Evolutionary conservation across 2,113 vertebrate genomes (phyloP), one percentile per base, ranked within the genome.

Genomic region (Laterallus jamaicensis): DNA sequence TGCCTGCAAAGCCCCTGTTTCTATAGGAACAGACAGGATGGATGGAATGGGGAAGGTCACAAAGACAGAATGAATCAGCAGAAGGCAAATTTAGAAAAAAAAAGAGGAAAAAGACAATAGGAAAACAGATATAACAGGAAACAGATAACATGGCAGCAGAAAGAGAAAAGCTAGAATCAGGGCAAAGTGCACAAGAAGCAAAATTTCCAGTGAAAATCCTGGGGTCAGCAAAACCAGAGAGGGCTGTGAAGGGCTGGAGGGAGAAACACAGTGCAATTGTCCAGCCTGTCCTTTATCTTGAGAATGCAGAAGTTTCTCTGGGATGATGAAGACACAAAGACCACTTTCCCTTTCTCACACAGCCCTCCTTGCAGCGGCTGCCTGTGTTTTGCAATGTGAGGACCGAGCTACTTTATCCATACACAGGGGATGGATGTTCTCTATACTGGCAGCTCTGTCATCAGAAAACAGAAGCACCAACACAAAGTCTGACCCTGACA

Each of bases 1-100:
- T 15, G 63, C 19, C 88, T 90, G 59, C 77, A 95, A 81, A 80
- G 37, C 66, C 22, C 28, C 64, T 70, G 94, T 94, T 97, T 93
- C 95, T 96, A 93, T 92, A 96, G 92, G 96, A 96, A 97, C 92
- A 93, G 90, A 90, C 74, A 94, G 80, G 69, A 78, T 37, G 71
- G 28, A 93, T 86, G 80, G 93, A 93, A 97, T 42, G 47, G 18
- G 91, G 83, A 95, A 97, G 83, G 93, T 91, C 93, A 86, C 42
- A 84, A 49, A 88, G 83, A 60, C 86, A 78, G 80, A 92, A 95
- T 86, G 80, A 95, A 81, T 87, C 88, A 96, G 81, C 88, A 92
- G 80, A 82, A 83, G 73, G 54, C 24, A 95, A 93, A 93, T 60
- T 54, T 49, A 86, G 64, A 14, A 52, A 64, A 63, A 71, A 90